A percentile compares a stretch with the other conserved stretches of the same genome.
These are phyloP conservation scores for Callopanchax toddi DNA, from an alignment of 2,113 vertebrate species.

Conservation along the genomic window DNA sequence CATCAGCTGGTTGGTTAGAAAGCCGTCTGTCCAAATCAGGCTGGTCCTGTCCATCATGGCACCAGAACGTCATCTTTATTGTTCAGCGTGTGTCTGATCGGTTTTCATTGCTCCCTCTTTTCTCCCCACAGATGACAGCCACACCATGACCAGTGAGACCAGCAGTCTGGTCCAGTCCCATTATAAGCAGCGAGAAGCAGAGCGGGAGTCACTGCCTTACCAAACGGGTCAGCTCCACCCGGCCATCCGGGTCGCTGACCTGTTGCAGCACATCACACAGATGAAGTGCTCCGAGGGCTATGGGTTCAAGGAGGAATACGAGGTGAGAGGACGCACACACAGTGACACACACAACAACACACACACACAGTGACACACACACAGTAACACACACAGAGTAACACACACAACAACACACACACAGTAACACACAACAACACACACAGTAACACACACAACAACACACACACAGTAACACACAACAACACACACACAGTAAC, in stretches of 20 bases:
- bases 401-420: no score
- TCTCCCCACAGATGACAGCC: conserved; percentile 87
- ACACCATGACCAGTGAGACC: conserved; percentile 92
- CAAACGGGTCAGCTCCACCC: conserved; percentile 96
- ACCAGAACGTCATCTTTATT: neutral
- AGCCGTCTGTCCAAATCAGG: neutral
- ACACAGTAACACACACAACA: no score
- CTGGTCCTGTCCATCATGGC: neutral
- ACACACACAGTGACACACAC: neutral
- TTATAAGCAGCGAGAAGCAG: conserved; percentile 90
- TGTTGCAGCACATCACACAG: conserved; percentile 97
- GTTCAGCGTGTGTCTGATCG: conserved; percentile 10
- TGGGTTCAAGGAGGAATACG: conserved; percentile 74
- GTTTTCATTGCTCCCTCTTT: neutral
- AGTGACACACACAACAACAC: neutral
- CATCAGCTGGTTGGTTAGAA: no score
- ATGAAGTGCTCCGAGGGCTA: conserved; percentile 96
- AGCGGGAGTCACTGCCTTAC: conserved; percentile 87
- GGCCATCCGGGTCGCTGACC: conserved; percentile 94
- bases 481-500: no score
- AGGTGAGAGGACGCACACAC: conserved; percentile 36
- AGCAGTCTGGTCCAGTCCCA: conserved; percentile 91
- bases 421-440: no score
- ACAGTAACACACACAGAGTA: no score
- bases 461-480: no score